Base-by-base conservation (phyloP, 2,888 invertebrate species). In the Dryococelus australis region DNA sequence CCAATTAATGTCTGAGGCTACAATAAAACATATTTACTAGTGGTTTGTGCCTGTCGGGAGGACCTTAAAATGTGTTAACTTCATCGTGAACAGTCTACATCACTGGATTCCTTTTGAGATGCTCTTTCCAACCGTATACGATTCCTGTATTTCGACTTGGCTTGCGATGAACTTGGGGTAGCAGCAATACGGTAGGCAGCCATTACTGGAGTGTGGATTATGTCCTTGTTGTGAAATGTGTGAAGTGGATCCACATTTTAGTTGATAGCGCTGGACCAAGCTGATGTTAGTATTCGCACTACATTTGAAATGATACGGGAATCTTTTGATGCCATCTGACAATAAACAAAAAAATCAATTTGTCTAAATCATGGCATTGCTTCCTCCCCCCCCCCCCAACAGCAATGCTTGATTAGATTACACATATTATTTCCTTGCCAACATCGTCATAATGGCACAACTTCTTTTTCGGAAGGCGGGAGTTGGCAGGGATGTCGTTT, bases 181-280 rank as follows among this genome's bases (percentile, higher is more conserved):
- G 35, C 35, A 35, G 35, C 35, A 35, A 3, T 35, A 35, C 35
- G 2, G 35, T 35, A 35, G 35, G 35, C 4, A 35, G 35, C 1
- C 35, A 1, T 35, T 4, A 35, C 4, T 1, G 27, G 27, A 24
- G n/a, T 79, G n/a, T n/a, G 79, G n/a, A 79, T 79, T 10, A 27
- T 13, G n/a, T 27, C 20, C n/a, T 1, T 79, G n/a, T 24, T 79
- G 79, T 2, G 79, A 79, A 20, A 12, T n/a, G 24, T 79, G 20
- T 79, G 79, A n/a, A 13, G 84, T 28, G 47, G 26, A 84, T 28
- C 0, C 47, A 26, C 43, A 24, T 84, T 9, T 3, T 43, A 35
- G 84, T 84, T 84, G 84, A 43, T 84, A 84, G 43, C 84, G 43
- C 84, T 84, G 35, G 43, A 84, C 43, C 84, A 84, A 35, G 6